Base-by-base conservation (phyloP, 1,140 invertebrate species). In the Aplysia californica region DNA sequence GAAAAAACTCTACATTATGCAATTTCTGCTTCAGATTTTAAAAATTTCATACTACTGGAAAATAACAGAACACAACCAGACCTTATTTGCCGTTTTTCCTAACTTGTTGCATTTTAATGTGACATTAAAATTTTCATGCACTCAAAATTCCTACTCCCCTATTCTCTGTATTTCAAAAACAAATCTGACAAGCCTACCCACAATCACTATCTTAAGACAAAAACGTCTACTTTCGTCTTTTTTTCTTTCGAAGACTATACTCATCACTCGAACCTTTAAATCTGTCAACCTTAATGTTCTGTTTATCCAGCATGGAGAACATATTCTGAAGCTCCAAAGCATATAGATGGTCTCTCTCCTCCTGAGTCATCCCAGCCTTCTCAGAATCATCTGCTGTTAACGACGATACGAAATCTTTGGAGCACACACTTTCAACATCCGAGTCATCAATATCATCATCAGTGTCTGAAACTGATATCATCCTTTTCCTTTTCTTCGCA, bases 261-360 rank as follows among this genome's bases (percentile, higher is more conserved):
- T 72, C 38, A 20, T 59, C n/a, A 6, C 50, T 59, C 1, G 69
- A 72, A 35, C 69, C 69, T 38, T 59, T 1, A 41, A 72, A 72
- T 2, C 69, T 15, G 38, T 72, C 69, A 56, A 72, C 69, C 18
- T 5, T 3, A n/a, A 72, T 72, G 6, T 41, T 59, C 6, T 72
- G 36, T 23, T 59, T 72, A 35, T 72, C 69, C 1, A 58, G 44
- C n/a, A 10, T 21, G 21, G 10, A 4, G 41, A 58, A 72, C 55
- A 72, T 35, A 3, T 72, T 26, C 26, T 72, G 69, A 1, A 72
- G 33, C 29, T 36, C 29, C n/a, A 58, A n/a, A 59, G 69, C 69
- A 3, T 58, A 36, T 23, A 58, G 31, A 38, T 59, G 23, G 23
- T 72, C 69, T 36, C 2, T 3, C 31, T 72, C 69, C n/a, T 72